Evolutionary conservation across 2,113 vertebrate genomes (phyloP).

Genomic region (Platysternon megacephalum): DNA sequence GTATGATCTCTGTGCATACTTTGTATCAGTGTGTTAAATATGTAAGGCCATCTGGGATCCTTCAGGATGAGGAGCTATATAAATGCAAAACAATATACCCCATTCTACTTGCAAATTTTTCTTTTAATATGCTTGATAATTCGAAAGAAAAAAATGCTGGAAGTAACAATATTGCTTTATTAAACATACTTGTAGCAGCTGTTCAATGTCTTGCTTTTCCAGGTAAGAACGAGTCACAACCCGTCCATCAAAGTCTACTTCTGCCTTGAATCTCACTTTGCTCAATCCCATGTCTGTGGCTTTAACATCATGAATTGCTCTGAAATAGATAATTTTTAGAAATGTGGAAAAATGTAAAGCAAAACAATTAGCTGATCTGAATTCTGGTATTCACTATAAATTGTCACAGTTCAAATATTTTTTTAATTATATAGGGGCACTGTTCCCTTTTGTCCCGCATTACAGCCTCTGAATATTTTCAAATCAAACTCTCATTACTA

Average conservation of each 20-base stretch:
- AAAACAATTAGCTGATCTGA: neutral
- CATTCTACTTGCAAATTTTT: neutral
- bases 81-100: neutral
- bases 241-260: constrained; percentile 97
- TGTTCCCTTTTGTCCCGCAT: neutral
- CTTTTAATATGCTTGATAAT: constrained; percentile 8
- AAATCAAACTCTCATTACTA: neutral
- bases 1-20: accelerated
- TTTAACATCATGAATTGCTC: constrained; percentile 98
- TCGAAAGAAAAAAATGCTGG: neutral
- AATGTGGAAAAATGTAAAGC: constrained; percentile 5
- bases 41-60: neutral
- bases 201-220: constrained; percentile 98
- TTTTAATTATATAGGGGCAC: neutral
- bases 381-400: neutral
- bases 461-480: neutral
- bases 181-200: constrained; percentile 89
- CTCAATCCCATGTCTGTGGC: constrained; percentile 97
- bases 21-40: neutral
- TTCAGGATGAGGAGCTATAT: neutral
- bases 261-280: constrained; percentile 98
- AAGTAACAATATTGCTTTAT: neutral
- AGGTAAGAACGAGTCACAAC: constrained; percentile 97
- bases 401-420: accelerated
- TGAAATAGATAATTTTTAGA: constrained; percentile 67